phyloP scores from a whole-genome alignment of 2,888 invertebrate species.

The Apotomis turbidana region DNA sequence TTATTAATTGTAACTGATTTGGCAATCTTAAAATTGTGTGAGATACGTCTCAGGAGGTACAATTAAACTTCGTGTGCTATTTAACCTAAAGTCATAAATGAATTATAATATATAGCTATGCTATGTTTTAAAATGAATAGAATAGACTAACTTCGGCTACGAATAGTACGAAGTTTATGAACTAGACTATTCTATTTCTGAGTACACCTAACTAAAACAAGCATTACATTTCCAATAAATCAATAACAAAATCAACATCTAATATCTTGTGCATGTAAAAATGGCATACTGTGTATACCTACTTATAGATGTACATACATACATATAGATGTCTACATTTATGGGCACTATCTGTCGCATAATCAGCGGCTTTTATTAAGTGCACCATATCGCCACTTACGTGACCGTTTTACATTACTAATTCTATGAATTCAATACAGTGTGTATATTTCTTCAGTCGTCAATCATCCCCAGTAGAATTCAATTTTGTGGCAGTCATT shows the following conservation, averaged over 20 bases:
- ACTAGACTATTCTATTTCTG: constrained; percentile 19
- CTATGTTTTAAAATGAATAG: constrained; percentile 41
- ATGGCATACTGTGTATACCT: constrained; percentile 35
- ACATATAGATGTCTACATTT: constrained; percentile 29
- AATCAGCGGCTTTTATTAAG: constrained; percentile 57
- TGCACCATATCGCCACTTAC: constrained; percentile 74
- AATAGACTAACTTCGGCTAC: constrained; percentile 35
- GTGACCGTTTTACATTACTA: constrained; percentile 58
- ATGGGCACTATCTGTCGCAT: constrained; percentile 11
- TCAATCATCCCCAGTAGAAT: constrained; percentile 53
- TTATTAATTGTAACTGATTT: constrained; percentile 41
- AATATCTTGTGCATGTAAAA: constrained; percentile 33
- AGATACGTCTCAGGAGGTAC: constrained; percentile 22
- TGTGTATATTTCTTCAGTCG: constrained; percentile 61
- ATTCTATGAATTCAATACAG: constrained; percentile 58
- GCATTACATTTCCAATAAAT: constrained; percentile 12
- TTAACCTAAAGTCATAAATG: constrained; percentile 18
- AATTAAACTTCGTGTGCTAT: constrained; percentile 42
- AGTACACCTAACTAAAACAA: constrained; percentile 3
- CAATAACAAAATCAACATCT: constrained; percentile 42
- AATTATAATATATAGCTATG: constrained; percentile 50
- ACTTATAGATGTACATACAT: constrained; percentile 23
- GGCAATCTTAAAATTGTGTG: constrained; percentile 47
- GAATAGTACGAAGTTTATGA: constrained; percentile 21
- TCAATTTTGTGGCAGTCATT: constrained; percentile 60